These are phyloP conservation scores for Xiphorhynchus elegans DNA, from an alignment of 2,113 vertebrate genomes.

Conservation along the genomic window DNA sequence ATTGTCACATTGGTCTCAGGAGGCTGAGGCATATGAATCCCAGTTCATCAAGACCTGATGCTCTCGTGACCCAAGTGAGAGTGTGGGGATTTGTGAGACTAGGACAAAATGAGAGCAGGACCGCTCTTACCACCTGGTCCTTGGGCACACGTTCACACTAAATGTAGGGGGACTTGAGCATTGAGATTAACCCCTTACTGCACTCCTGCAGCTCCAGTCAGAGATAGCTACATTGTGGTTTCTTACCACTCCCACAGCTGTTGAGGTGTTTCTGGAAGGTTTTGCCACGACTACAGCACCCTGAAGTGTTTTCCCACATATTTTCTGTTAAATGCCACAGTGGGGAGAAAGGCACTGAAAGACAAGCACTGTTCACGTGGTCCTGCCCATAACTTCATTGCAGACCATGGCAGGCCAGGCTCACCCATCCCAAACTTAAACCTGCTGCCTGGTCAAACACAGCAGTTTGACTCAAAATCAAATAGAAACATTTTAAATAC, in stretches of 20 bases:
- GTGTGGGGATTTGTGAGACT: background rate
- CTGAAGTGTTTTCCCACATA: background rate
- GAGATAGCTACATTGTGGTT: background rate
- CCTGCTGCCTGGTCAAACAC: background rate
- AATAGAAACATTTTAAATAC: background rate
- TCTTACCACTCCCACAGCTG: background rate
- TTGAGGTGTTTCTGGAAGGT: background rate
- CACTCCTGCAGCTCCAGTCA: background rate
- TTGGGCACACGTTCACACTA: background rate
- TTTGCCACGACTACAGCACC: background rate
- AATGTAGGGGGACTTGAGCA: background rate
- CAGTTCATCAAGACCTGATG: background rate
- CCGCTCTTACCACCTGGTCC: background rate
- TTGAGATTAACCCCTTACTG: background rate
- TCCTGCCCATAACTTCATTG: background rate
- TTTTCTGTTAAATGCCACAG: background rate
- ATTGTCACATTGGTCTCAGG: background rate
- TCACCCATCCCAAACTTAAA: background rate
- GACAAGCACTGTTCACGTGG: fast-evolving
- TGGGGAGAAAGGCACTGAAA: background rate
- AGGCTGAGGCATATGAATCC: background rate
- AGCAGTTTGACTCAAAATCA: background rate
- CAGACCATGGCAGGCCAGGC: background rate
- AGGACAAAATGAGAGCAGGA: background rate
- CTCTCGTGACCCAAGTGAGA: background rate